phyloP scores from a whole-genome alignment of 2,113 vertebrate genomes.

The Motacilla tschutschensis region DNA sequence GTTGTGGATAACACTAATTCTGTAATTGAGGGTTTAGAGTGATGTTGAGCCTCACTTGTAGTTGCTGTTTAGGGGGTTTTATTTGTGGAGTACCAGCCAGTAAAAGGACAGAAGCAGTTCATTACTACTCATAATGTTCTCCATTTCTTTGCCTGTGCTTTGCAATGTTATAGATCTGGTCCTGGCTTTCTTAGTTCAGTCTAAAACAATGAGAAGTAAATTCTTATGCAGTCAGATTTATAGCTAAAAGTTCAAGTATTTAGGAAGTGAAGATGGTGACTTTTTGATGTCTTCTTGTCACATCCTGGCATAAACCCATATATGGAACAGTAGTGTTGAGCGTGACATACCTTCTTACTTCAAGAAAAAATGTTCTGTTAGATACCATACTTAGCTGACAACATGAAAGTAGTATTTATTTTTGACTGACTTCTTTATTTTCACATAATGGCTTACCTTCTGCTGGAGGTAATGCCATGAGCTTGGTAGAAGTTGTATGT shows the following conservation, averaged over 20 bases:
- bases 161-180: accelerated
- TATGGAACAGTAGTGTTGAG: neutral
- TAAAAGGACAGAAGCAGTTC: neutral
- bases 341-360: neutral
- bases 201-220: neutral
- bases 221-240: neutral
- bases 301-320: accelerated
- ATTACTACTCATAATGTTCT: neutral
- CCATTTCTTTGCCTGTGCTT: neutral
- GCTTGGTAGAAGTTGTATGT: neutral
- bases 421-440: neutral
- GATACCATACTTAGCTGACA: neutral
- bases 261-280: neutral
- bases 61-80: neutral
- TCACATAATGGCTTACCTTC: neutral
- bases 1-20: neutral
- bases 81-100: neutral
- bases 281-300: neutral
- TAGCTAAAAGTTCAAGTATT: neutral
- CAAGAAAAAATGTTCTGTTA: neutral
- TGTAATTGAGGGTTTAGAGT: neutral
- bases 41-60: neutral
- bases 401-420: neutral
- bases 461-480: neutral
- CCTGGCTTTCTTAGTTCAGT: neutral